Conservation (phyloP, 2,888 invertebrate genomes). For the Choristoneura rosaceana region DNA sequence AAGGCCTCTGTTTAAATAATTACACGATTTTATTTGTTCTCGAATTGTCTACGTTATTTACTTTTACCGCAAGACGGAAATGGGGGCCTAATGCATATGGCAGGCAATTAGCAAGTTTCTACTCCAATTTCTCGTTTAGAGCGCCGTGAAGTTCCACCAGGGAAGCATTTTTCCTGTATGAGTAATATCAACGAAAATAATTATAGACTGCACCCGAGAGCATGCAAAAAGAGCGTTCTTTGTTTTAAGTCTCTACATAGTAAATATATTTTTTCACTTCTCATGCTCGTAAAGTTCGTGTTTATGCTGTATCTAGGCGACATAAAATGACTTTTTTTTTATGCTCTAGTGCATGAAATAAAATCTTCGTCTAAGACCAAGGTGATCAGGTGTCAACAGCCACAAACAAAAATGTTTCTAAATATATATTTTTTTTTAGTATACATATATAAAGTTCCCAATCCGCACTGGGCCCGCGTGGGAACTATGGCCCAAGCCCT, state of each 20-base stretch:
- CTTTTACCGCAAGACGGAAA: constrained; percentile 14
- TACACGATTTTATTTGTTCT: constrained; percentile 1
- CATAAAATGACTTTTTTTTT: too few relatives aligned
- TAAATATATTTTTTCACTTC: not conserved
- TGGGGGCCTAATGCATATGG: constrained; percentile 16
- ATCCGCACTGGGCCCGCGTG: too few relatives aligned
- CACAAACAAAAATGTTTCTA: too few relatives aligned
- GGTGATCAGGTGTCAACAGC: too few relatives aligned
- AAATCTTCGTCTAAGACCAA: too few relatives aligned
- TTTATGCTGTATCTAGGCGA: too few relatives aligned
- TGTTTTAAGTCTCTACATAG: not conserved
- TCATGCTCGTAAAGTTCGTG: too few relatives aligned
- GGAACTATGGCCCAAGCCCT: too few relatives aligned
- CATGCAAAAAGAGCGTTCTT: not conserved
- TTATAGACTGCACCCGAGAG: not conserved
- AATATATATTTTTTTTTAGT: too few relatives aligned
- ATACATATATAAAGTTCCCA: too few relatives aligned
- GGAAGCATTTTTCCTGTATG: constrained; percentile 4
- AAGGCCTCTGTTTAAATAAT: not conserved
- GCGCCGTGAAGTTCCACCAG: not conserved
- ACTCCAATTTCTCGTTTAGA: constrained; percentile 15
- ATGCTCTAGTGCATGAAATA: too few relatives aligned
- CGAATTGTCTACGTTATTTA: constrained; percentile 1
- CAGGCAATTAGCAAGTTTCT: constrained; percentile 29
- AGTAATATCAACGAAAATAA: not conserved